Percentiles rank a stretch among this genome's conserved stretches.
Evolutionary conservation across 2,797 vertebrate genomes (phyloP).

Genomic region (Siniperca scherzeri): DNA sequence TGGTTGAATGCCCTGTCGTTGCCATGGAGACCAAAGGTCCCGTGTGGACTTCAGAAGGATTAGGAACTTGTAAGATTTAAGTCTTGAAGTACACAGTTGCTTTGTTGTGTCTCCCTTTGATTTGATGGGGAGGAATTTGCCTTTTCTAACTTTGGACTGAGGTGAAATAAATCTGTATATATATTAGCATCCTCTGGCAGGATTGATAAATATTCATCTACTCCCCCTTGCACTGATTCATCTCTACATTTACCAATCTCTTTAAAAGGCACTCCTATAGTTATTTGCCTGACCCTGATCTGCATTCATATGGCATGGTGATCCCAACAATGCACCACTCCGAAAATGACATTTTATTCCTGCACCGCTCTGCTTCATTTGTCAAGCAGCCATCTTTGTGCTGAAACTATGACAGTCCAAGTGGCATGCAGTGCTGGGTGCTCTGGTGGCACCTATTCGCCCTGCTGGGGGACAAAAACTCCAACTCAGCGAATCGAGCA

Average conservation of each 20-base stretch:
- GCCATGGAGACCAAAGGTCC: constrained; percentile 99
- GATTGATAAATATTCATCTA: constrained; percentile 88
- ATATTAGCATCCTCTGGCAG: constrained; percentile 79
- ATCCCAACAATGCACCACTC: constrained; percentile 57
- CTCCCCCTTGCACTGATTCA: constrained; percentile 61
- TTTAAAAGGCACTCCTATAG: constrained; percentile 77
- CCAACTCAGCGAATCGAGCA: constrained; percentile 79
- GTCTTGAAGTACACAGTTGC: constrained; percentile 96
- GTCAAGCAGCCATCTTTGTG: constrained; percentile 79
- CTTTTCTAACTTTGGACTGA: constrained; percentile 85
- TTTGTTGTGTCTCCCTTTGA: constrained; percentile 91
- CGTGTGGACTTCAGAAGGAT: constrained; percentile 98
- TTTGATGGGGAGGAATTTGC: constrained; percentile 86
- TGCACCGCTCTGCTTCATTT: constrained; percentile 65
- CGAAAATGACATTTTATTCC: constrained; percentile 78
- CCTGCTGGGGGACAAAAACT: constrained; percentile 84
- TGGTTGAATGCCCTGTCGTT: constrained; percentile 99
- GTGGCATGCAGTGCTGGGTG: constrained; percentile 78
- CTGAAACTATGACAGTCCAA: constrained; percentile 83
- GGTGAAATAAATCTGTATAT: constrained; percentile 85
- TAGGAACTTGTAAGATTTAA: constrained; percentile 99
- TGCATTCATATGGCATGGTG: constrained; percentile 77
- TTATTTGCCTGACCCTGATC: constrained; percentile 81
- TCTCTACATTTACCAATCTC: constrained; percentile 63
- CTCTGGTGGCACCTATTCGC: constrained; percentile 75